A percentile compares a stretch with the other conserved stretches of the same genome.
These are phyloP conservation scores for Anolis carolinensis DNA, from an alignment of 2,113 vertebrate species.

Conservation along the genomic window DNA sequence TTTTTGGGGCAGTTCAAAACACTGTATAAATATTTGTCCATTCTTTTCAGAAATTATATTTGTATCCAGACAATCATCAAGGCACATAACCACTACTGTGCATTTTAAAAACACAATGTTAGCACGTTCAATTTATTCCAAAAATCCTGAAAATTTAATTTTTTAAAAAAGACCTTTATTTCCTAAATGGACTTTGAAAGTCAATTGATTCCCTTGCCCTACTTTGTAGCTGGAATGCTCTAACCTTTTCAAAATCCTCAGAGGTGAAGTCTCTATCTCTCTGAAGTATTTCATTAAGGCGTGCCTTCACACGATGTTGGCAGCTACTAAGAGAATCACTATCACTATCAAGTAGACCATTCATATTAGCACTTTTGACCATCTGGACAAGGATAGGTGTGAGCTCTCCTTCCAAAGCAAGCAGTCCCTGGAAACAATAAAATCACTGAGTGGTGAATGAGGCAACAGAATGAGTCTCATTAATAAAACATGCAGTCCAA, in stretches of 20 bases:
- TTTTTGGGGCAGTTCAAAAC: not conserved
- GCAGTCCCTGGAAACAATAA: constrained; percentile 76
- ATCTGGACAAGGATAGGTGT: constrained; percentile 92
- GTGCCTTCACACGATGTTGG: constrained; percentile 88
- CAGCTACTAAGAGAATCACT: constrained; percentile 89
- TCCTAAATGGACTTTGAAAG: no score
- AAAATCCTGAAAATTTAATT: not conserved
- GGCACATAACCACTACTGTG: not conserved
- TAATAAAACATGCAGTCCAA: not conserved
- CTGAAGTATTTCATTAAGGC: constrained; percentile 90
- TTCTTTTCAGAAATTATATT: no score
- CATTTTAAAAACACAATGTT: not conserved
- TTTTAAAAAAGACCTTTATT: not conserved
- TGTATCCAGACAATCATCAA: not conserved
- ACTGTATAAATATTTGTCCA: not conserved
- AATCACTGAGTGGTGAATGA: constrained; percentile 4
- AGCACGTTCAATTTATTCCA: not conserved
- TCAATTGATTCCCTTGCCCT: no score
- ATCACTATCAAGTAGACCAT: constrained; percentile 89
- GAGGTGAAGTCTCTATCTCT: constrained; percentile 85
- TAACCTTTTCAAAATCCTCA: constrained; percentile 89
- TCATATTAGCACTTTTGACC: constrained; percentile 94
- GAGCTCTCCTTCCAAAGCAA: constrained; percentile 89
- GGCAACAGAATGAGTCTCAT: not conserved
- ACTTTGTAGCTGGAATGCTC: constrained; percentile 1